These are phyloP conservation scores for Drosophila prosaltans DNA, from an alignment of 1,140 invertebrate species.

Conservation along the genomic window DNA sequence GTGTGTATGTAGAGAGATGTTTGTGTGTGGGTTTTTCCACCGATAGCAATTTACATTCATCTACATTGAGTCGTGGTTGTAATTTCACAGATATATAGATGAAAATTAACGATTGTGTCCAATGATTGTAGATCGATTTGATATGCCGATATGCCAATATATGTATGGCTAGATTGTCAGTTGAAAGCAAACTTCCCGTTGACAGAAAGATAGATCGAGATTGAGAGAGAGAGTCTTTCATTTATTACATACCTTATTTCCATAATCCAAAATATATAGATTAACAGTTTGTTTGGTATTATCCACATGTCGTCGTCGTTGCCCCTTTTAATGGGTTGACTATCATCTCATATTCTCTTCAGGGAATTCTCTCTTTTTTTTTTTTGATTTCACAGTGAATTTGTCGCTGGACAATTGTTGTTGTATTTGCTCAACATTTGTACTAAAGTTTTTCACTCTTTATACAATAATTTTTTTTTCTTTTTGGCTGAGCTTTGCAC, in stretches of 20 bases:
- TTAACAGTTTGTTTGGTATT: constrained; percentile 82
- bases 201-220: neutral
- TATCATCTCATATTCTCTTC: constrained; percentile 9
- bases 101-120: constrained; percentile 75
- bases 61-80: constrained; percentile 44
- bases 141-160: constrained; percentile 33
- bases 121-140: constrained; percentile 50
- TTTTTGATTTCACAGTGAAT: constrained; percentile 68
- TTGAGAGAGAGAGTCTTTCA: neutral
- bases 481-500: constrained; percentile 61
- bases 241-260: constrained; percentile 76
- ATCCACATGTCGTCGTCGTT: constrained; percentile 73
- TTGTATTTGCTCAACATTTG: constrained; percentile 33
- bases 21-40: neutral
- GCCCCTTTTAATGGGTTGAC: neutral
- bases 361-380: constrained; percentile 34
- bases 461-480: constrained; percentile 3
- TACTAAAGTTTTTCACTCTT: neutral
- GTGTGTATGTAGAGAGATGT: too few relatives aligned
- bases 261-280: constrained; percentile 82
- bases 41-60: constrained; percentile 18
- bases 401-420: constrained; percentile 54
- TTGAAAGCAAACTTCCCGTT: constrained; percentile 30
- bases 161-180: constrained; percentile 46
- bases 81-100: constrained; percentile 47